Evolutionary conservation across 1,140 invertebrate genomes (phyloP).

Genomic region (Brachionus manjavacas): DNA sequence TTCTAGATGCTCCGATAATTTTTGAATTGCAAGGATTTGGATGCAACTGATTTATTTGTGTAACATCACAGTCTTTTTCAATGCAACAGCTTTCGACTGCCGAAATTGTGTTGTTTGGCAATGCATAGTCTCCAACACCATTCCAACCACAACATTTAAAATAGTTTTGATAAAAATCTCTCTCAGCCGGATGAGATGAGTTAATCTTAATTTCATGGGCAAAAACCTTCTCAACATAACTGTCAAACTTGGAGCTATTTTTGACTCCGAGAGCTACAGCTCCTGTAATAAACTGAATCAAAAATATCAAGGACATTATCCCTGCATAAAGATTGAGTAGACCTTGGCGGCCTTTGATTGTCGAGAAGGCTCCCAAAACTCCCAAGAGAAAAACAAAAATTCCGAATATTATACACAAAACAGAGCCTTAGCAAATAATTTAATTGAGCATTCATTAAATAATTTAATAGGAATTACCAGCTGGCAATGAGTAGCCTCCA

Average conservation of each 20-base stretch:
- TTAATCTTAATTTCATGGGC: slow-evolving; percentile 4
- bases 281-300: slow-evolving; percentile 39
- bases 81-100: slow-evolving; percentile 9
- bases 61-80: background rate
- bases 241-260: slow-evolving; percentile 32
- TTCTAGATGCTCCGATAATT: slow-evolving; percentile 1
- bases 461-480: background rate
- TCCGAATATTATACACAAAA: slow-evolving; percentile 33
- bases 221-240: slow-evolving; percentile 22
- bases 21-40: background rate
- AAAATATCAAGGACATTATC: slow-evolving; percentile 33
- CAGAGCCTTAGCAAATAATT: background rate
- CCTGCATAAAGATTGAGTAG: background rate
- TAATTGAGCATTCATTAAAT: background rate
- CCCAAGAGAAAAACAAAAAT: slow-evolving; percentile 22
- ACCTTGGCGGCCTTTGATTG: slow-evolving; percentile 7
- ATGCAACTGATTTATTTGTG: background rate
- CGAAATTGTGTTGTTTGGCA: background rate
- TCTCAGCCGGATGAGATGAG: background rate
- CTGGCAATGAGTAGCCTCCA: background rate
- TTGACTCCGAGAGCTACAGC: slow-evolving; percentile 1
- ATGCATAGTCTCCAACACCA: background rate
- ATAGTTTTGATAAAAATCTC: slow-evolving; percentile 15
- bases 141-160: slow-evolving; percentile 38
- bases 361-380: background rate